Evolutionary conservation across 2,113 vertebrate species (phyloP), one percentile per base, ranked within the genome.

Genomic region (Phoenicopterus ruber): DNA sequence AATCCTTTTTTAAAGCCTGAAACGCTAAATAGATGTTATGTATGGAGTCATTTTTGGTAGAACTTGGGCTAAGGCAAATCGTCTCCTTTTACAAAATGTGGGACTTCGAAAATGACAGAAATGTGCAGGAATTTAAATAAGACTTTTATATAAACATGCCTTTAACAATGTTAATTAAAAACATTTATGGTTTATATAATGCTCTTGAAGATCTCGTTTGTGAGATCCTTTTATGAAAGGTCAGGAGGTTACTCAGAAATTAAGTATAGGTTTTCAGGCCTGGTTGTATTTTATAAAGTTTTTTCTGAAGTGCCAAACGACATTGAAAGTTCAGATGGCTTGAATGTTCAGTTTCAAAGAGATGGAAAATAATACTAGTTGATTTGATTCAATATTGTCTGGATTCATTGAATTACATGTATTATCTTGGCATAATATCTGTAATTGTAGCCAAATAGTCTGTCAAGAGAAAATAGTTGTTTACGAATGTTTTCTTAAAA

Each of bases 401-500:
- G 67, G 29, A 85, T 91, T 85, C 89, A 77, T 44, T 89, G 70
- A 89, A 95, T 93, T 87, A 69, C 46, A 47, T 71, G 12, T 74
- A 82, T 95, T 95, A 87, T 95, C 83, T 86, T 94, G 88, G 50
- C 61, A 76, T 91, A 93, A 71, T 82, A 87, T 94, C 91, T 95
- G 74, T 93, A 95, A 91, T 95, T 95, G 87, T 94, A 87, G 81
- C 82, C 91, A 91, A 97, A 89, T 87, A 89, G 84, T 94, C 86
- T 97, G 94, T 95, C 86, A 82, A 84, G 88, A 93, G 83, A 96
- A 96, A 97, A 96, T 91, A 87, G 84, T 71, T 96, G 78, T 95
- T 96, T 93, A 88, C 6, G 0, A 69, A 82, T 89, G 46, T 85
- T 95, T 86, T 80, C 73, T 87, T 95, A 77, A 95, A 94, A 94